Percentiles rank a stretch among this genome's conserved stretches.
Evolutionary conservation across 2,113 vertebrate genomes (phyloP).

Genomic region (Hiodon tergisus): DNA sequence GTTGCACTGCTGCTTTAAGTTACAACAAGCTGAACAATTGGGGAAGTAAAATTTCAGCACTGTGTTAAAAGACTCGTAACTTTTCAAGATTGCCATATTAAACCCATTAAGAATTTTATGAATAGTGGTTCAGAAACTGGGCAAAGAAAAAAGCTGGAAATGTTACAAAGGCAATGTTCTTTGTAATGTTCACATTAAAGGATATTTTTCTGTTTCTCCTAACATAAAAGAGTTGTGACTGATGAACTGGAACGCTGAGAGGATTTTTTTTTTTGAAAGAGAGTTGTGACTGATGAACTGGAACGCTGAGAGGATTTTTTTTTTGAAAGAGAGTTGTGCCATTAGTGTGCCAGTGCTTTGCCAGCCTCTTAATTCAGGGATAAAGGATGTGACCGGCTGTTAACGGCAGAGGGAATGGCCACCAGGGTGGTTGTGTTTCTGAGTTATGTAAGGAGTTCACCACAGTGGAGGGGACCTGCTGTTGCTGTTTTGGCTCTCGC

Average conservation of each 20-base stretch:
- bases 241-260: not conserved
- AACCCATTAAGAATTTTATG: not conserved
- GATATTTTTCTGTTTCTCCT: not conserved
- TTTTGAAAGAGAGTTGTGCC: not conserved
- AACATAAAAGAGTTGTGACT: not conserved
- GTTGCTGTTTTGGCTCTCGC: too few relatives aligned
- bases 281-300: not conserved
- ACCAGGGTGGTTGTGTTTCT: too few relatives aligned
- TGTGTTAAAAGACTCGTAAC: constrained; percentile 1
- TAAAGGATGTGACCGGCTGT: not conserved
- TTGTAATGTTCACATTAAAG: not conserved
- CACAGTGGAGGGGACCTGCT: too few relatives aligned
- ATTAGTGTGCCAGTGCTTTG: not conserved
- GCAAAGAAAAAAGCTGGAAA: not conserved
- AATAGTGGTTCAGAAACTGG: not conserved
- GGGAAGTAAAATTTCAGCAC: not conserved
- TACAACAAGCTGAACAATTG: not conserved
- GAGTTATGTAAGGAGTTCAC: too few relatives aligned
- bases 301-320: not conserved
- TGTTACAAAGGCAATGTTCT: not conserved
- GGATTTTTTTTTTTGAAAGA: not conserved
- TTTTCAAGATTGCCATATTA: not conserved
- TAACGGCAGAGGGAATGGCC: not conserved
- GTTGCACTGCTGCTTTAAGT: not conserved
- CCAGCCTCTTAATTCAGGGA: not conserved